A percentile compares a stretch with the other conserved stretches of the same genome.
phyloP scores from a whole-genome alignment of 2,888 invertebrate species.

The Drosophila nr. perissopoda region DNA sequence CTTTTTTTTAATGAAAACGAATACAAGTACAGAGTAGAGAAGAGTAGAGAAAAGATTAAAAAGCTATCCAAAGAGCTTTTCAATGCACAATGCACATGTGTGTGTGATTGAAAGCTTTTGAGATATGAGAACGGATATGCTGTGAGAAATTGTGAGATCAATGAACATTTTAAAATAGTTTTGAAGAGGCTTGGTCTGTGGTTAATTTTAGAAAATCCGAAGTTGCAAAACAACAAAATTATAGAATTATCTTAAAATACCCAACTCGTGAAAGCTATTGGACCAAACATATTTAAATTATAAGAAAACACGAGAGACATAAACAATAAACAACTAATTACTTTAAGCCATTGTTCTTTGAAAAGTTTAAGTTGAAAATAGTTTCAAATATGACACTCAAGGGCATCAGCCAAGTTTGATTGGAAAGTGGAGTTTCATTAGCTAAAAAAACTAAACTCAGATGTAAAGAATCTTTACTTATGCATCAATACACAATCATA shows the following conservation, averaged over 20 bases:
- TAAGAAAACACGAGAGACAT: background rate
- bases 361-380: background rate
- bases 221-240: background rate
- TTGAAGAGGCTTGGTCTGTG: background rate
- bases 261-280: background rate
- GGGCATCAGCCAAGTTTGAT: background rate
- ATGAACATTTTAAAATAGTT: background rate
- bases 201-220: background rate
- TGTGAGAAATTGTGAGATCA: constrained; percentile 1
- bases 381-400: background rate
- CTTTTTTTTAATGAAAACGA: constrained; percentile 26
- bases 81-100: background rate
- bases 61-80: constrained; percentile 7
- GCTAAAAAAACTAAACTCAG: background rate
- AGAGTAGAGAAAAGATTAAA: background rate
- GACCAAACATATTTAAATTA: background rate
- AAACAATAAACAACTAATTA: background rate
- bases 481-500: background rate
- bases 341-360: background rate
- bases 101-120: constrained; percentile 3
- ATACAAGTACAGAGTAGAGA: background rate
- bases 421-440: background rate
- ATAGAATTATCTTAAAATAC: background rate
- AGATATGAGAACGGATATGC: background rate
- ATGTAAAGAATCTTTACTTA: background rate